Conservation (phyloP, 1,140 invertebrate genomes). For the Camponotus floridanus region DNA sequence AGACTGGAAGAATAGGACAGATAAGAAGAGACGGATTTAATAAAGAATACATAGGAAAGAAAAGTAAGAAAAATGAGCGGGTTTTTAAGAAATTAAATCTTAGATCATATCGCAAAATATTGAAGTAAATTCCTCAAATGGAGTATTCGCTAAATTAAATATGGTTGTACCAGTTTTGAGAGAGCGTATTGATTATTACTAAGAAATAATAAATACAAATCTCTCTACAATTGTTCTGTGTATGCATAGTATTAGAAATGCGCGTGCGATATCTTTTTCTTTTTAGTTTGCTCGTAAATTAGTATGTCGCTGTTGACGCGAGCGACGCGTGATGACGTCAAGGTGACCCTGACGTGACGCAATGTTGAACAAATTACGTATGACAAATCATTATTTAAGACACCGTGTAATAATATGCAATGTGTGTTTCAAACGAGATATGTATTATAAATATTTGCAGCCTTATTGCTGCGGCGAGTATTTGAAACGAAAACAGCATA, state of each 20-base stretch:
- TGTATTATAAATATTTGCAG: background rate
- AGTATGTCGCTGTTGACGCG: background rate
- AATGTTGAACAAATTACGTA: slow-evolving; percentile 14
- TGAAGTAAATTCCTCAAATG: background rate
- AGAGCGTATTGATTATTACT: background rate
- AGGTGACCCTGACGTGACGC: slow-evolving; percentile 4
- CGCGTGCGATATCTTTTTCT: background rate
- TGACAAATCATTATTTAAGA: slow-evolving; percentile 19
- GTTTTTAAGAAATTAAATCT: slow-evolving; percentile 7
- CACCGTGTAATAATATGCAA: slow-evolving; percentile 8
- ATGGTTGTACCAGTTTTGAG: background rate
- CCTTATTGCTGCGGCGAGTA: slow-evolving; percentile 6
- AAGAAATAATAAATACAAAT: background rate
- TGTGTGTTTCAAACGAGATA: background rate
- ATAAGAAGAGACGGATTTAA: slow-evolving; percentile 8
- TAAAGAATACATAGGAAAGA: slow-evolving; percentile 14
- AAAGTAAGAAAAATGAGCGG: background rate
- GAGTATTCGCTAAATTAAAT: background rate
- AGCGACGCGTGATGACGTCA: slow-evolving; percentile 21
- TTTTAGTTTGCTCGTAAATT: slow-evolving; percentile 26
- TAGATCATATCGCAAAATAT: background rate
- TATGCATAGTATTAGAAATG: background rate
- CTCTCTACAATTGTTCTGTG: background rate
- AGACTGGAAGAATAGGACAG: background rate
- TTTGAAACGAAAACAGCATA: slow-evolving; percentile 18